Percentiles rank a stretch among this genome's conserved stretches.
These are phyloP conservation scores for Megaustenia siamemsis DNA, from an alignment of 2,888 invertebrate species.

Conservation along the genomic window DNA sequence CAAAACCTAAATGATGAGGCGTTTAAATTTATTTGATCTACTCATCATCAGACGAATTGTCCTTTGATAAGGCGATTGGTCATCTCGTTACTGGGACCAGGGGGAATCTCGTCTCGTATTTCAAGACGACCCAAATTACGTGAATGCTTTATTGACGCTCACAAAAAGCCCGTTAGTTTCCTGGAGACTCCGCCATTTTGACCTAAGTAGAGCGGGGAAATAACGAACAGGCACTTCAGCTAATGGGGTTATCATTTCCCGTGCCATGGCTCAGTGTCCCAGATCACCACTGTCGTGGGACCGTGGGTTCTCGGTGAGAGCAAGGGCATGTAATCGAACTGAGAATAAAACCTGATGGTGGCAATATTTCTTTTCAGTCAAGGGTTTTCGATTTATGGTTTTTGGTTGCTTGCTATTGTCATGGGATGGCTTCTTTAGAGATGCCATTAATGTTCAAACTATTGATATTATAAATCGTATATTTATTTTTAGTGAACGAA, in stretches of 20 bases:
- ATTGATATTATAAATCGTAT: no score
- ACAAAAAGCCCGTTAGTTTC: conserved; percentile 9
- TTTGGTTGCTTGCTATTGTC: background rate
- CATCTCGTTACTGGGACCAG: background rate
- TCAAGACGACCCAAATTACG: background rate
- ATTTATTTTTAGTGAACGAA: no score
- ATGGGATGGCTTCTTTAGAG: background rate
- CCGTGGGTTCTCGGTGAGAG: background rate
- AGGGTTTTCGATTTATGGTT: background rate
- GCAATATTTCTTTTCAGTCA: conserved; percentile 13
- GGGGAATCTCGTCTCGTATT: background rate
- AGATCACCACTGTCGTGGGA: conserved; percentile 23
- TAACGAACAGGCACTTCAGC: conserved; percentile 9
- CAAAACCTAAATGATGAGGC: no score
- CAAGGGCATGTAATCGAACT: conserved; percentile 1
- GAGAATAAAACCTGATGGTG: background rate
- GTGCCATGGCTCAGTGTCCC: conserved; percentile 14
- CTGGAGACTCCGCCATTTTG: background rate
- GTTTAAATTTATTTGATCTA: no score
- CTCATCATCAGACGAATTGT: background rate
- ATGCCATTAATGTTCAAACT: background rate
- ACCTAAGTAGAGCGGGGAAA: conserved; percentile 9
- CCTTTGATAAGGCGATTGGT: background rate
- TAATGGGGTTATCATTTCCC: conserved; percentile 27
- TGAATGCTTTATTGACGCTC: background rate